Evolutionary conservation across 2,888 invertebrate genomes (phyloP).

Genomic region (Lordiphosa andalusiaca): DNA sequence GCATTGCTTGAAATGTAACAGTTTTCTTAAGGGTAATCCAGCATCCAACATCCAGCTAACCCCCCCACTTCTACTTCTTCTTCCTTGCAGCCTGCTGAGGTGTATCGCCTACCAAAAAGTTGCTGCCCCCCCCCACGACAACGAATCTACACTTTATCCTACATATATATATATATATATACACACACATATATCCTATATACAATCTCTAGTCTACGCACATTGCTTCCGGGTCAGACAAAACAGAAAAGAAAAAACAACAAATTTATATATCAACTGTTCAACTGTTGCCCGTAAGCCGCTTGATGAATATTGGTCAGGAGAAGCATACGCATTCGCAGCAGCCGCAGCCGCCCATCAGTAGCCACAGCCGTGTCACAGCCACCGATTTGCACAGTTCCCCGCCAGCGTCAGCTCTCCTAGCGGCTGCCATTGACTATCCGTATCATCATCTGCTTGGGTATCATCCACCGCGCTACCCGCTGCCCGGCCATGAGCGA

Average conservation of each 20-base stretch:
- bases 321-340: slow-evolving; percentile 60
- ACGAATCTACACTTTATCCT: too few relatives aligned
- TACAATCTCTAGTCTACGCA: slow-evolving; percentile 55
- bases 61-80: not conserved
- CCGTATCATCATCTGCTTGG: slow-evolving; percentile 40
- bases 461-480: slow-evolving; percentile 38
- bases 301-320: slow-evolving; percentile 78
- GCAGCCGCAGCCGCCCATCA: slow-evolving; percentile 40
- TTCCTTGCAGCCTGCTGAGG: not conserved
- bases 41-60: too few relatives aligned
- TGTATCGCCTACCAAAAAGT: not conserved
- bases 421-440: slow-evolving; percentile 26
- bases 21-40: too few relatives aligned
- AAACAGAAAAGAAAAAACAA: too few relatives aligned
- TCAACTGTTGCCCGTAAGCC: slow-evolving; percentile 50
- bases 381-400: slow-evolving; percentile 22
- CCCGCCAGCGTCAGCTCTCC: slow-evolving; percentile 10
- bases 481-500: slow-evolving; percentile 65
- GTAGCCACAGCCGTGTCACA: slow-evolving; percentile 18
- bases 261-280: too few relatives aligned
- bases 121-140: too few relatives aligned
- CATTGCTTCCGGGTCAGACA: slow-evolving; percentile 24
- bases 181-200: not conserved
- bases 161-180: not conserved
- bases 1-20: too few relatives aligned